Evolutionary conservation across 2,113 vertebrate species (phyloP).

Genomic region (Potamarius usumacintae): DNA sequence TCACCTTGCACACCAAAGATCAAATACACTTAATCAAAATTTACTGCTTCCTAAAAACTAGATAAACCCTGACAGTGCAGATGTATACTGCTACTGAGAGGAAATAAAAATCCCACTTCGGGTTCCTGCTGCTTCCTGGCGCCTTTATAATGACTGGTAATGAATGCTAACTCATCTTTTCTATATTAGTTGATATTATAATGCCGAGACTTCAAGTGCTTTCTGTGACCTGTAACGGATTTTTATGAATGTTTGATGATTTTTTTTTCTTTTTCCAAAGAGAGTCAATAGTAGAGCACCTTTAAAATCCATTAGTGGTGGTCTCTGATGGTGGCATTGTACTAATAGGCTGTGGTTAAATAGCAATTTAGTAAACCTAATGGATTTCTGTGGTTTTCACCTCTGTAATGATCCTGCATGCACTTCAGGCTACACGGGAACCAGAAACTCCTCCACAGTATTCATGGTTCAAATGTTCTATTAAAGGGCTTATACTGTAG

Average conservation of each 20-base stretch:
- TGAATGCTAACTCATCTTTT: not conserved
- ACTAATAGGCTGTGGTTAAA: constrained; percentile 1
- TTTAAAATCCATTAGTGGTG: not conserved
- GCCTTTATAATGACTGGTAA: not conserved
- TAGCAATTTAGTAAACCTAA: not conserved
- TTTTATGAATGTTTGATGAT: not conserved
- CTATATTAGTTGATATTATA: not conserved
- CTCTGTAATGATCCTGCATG: not conserved
- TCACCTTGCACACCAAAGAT: constrained; percentile 25
- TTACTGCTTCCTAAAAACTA: constrained; percentile 27
- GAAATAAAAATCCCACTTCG: not conserved
- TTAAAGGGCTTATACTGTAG: not conserved
- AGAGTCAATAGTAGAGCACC: not conserved
- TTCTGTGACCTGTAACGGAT: not conserved
- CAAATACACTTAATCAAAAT: constrained; percentile 36
- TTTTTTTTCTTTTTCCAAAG: not conserved
- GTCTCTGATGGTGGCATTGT: not conserved
- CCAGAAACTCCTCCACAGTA: not conserved
- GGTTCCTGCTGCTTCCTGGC: not conserved
- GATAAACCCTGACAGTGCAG: not conserved
- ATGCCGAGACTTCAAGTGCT: not conserved
- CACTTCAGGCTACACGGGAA: not conserved
- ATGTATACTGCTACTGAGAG: not conserved
- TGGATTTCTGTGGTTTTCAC: not conserved
- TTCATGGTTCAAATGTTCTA: not conserved